Base-by-base conservation (phyloP, 1,140 invertebrate species). In the roundworm (Caenorhabditis elegans) region DNA sequence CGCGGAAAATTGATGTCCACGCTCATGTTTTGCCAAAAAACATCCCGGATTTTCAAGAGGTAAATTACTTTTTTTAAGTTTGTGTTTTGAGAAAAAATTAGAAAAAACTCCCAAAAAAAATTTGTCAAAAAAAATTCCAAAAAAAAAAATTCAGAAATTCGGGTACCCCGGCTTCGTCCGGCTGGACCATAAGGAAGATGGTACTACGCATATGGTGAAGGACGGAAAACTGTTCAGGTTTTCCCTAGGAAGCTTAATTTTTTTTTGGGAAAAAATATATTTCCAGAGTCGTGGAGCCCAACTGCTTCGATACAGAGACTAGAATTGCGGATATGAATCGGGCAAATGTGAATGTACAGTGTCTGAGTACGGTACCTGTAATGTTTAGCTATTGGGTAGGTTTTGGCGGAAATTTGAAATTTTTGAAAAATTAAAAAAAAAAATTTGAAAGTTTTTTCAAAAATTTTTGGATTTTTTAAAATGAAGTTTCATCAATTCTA, bases 361-460 rank as follows among this genome's bases (percentile, higher is more conserved):
- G 91, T 5, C 87, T 93, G 46, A 93, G 92, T n/a, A 93, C 92
- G 0, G 92, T 93, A 3, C 92, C 93, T 15, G 92, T 93, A 15
- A 93, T 93, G 92, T 93, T 93, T 86, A 92, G 90, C 83, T 93
- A 93, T 86, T 93, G 92, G 92, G 92, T 92, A 87, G 86, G 87
- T 86, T n/a, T n/a, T n/a, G n/a, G n/a, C n/a, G 24, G 15, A 43
- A 5, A 43, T 8, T 43, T 43, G 39, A 43, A n/a, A 53, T 86
- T 31, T 36, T 47, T n/a, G 26, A 43, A 17, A 31, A 55, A 31
- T 31, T 3, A 6, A 34, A 60, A 60, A 60, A 55, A 55, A 34
- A 34, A 60, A 28, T 60, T 28, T 60, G 26, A 60, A 28, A n/a
- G n/a, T n/a, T n/a, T n/a, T n/a, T n/a, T n/a, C n/a, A n/a, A n/a